Percentiles rank a stretch among this genome's conserved stretches.
Conservation (phyloP, 2,888 invertebrate species). For the Rotaria socialis region DNA sequence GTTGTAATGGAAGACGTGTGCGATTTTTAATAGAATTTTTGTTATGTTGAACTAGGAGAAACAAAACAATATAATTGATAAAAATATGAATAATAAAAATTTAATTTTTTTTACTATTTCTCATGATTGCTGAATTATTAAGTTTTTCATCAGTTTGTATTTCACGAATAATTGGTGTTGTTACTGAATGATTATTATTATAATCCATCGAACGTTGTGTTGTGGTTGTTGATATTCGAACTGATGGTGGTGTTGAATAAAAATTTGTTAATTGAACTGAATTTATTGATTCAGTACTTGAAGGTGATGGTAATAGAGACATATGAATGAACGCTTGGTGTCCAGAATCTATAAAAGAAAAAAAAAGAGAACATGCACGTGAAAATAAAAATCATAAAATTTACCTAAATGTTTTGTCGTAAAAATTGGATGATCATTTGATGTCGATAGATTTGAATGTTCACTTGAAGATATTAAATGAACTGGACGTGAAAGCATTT, state of each 20-base stretch:
- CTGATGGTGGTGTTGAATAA: background rate
- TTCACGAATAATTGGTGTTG: background rate
- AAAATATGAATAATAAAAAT: background rate
- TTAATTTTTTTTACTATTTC: background rate
- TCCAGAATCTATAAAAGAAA: background rate
- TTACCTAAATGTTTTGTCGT: background rate
- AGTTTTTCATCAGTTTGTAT: constrained; percentile 14
- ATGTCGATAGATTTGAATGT: constrained; percentile 17
- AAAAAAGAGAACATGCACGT: background rate
- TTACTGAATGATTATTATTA: constrained; percentile 31
- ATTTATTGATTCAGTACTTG: background rate
- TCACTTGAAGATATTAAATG: constrained; percentile 1
- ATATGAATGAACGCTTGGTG: background rate
- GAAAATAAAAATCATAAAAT: background rate
- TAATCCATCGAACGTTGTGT: background rate
- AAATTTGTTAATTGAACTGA: background rate
- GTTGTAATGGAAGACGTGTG: constrained; percentile 29
- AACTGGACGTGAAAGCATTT: constrained; percentile 6
- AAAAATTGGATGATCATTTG: background rate
- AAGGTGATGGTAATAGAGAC: background rate
- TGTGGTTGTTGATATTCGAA: background rate
- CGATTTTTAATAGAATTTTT: background rate
- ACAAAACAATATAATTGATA: background rate
- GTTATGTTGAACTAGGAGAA: background rate
- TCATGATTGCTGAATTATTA: background rate